phyloP scores from a whole-genome alignment of 2,888 invertebrate genomes.

The Clostera curtula region DNA sequence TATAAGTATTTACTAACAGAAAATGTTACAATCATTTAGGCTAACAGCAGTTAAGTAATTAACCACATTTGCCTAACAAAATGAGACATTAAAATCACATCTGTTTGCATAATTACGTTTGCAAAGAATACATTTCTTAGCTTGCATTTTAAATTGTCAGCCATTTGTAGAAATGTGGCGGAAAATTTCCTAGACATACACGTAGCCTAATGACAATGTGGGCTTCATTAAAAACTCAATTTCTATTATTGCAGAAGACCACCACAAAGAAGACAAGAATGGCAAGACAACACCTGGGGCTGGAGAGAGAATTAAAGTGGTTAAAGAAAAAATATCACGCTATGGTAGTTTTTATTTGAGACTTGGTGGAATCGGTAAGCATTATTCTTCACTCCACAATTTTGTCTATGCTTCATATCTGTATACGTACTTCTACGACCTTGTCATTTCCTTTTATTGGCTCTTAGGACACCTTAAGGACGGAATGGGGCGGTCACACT shows the following conservation, averaged over 20 bases:
- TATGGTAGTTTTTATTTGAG: constrained; percentile 92
- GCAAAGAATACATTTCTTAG: constrained; percentile 62
- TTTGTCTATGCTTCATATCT: too few species aligned
- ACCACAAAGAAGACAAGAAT: constrained; percentile 50
- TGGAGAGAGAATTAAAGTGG: constrained; percentile 46
- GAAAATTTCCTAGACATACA: constrained; percentile 35
- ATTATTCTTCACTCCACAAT: too few species aligned
- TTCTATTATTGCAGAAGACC: constrained; percentile 39
- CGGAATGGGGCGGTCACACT: too few species aligned
- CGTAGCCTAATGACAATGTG: constrained; percentile 32
- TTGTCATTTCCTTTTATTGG: too few species aligned
- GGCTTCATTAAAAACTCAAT: constrained; percentile 18
- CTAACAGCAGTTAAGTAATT: constrained; percentile 44
- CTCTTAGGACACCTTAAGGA: too few species aligned
- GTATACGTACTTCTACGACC: too few species aligned
- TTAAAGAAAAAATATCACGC: constrained; percentile 65
- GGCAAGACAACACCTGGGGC: constrained; percentile 45
- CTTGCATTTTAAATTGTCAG: constrained; percentile 56
- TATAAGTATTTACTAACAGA: too few species aligned
- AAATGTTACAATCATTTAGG: too few species aligned
- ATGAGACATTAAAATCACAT: constrained; percentile 73
- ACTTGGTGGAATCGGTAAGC: constrained; percentile 85
- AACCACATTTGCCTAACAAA: constrained; percentile 69
- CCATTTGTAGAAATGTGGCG: constrained; percentile 49
- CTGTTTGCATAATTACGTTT: constrained; percentile 66